These are phyloP conservation scores for Ammodytes dubius DNA, from an alignment of 2,113 vertebrate genomes.

Conservation along the genomic window DNA sequence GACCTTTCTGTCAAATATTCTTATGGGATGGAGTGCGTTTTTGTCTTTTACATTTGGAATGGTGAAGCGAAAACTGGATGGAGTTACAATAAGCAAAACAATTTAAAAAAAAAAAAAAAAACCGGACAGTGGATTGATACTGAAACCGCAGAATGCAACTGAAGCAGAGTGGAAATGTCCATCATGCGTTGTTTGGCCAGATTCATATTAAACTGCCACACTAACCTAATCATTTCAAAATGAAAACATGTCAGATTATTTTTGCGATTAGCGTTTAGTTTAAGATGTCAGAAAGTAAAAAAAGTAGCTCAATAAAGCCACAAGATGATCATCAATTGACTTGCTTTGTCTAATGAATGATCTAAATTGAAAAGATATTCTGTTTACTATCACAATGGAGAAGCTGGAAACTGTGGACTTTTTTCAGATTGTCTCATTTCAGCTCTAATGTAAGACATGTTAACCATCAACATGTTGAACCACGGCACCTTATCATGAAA, in stretches of 20 bases:
- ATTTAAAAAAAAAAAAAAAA: neutral
- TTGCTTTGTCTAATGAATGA: neutral
- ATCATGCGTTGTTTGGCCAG: neutral
- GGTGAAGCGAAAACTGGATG: neutral
- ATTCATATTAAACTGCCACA: too few relatives aligned
- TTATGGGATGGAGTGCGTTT: neutral
- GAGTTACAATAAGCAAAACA: neutral
- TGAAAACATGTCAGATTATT: too few relatives aligned
- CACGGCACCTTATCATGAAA: neutral
- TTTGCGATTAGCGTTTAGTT: too few relatives aligned
- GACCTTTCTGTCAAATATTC: neutral
- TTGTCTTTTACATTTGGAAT: neutral
- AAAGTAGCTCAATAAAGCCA: too few relatives aligned
- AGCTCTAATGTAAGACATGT: neutral
- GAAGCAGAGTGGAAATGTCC: neutral
- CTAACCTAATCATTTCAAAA: too few relatives aligned
- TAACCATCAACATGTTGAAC: neutral
- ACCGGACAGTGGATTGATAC: neutral
- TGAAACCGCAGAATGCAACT: neutral
- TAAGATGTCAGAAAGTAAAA: too few relatives aligned
- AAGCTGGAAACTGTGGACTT: neutral
- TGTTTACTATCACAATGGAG: neutral
- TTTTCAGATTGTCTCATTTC: neutral
- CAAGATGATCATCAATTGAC: neutral
- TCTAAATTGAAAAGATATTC: neutral